These are phyloP conservation scores for Hyposoter didymator DNA, from an alignment of 2,888 invertebrate genomes.

Conservation along the genomic window DNA sequence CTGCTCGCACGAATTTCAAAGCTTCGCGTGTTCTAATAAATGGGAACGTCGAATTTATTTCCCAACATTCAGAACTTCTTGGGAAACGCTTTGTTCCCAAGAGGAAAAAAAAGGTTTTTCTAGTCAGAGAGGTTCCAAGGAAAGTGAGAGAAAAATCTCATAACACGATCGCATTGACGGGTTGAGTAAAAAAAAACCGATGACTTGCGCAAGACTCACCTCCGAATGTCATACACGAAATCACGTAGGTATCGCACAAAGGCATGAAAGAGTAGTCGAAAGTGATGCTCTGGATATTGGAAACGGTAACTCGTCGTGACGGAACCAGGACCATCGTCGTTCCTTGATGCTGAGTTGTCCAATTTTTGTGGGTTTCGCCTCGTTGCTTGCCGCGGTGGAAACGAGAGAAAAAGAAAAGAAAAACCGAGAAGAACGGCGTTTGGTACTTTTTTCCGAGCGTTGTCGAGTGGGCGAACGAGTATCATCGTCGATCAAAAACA, in stretches of 20 bases:
- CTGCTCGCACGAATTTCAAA: not conserved
- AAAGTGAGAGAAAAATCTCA: not conserved
- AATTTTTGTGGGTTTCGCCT: not conserved
- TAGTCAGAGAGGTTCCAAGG: not conserved
- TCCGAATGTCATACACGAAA: not conserved
- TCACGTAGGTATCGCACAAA: not conserved
- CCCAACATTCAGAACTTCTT: not conserved
- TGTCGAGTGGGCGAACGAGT: not conserved
- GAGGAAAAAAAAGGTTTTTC: not conserved
- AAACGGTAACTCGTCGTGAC: not conserved
- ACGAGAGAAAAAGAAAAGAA: not conserved
- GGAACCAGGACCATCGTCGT: not conserved
- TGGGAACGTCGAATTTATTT: not conserved
- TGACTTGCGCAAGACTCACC: not conserved
- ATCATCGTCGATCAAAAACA: conserved; percentile 1
- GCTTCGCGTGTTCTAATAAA: not conserved
- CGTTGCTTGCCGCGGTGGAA: not conserved
- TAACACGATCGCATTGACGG: not conserved
- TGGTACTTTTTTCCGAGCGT: not conserved
- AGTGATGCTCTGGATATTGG: not conserved
- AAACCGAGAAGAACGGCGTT: too few relatives aligned
- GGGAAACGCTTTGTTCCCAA: not conserved
- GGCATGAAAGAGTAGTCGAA: not conserved
- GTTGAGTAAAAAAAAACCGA: not conserved
- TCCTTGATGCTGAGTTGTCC: not conserved